Evolutionary conservation across 2,797 vertebrate species (phyloP), one percentile per base, ranked within the genome.

Genomic region (Falco novaeseelandiae): DNA sequence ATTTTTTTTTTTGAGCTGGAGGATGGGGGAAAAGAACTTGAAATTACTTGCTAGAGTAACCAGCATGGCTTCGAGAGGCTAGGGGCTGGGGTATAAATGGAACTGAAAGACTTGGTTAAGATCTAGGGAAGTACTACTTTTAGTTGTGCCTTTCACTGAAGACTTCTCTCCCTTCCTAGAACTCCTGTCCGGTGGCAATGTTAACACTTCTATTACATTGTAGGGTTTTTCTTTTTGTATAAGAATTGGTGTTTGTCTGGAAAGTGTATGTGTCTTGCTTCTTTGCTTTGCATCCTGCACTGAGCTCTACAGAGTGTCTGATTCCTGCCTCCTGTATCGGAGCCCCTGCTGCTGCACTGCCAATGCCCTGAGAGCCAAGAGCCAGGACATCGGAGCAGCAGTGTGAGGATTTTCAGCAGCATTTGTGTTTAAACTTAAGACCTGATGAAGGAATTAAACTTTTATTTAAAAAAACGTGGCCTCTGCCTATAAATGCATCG

Each of bases 401-500:
- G 44, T 21, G 65, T 55, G 66, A 88, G 73, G 48, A 91, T 84
- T 81, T 90, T 34, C 95, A 81, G 94, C 91, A 91, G 80, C 92
- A 32, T 97, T 94, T 95, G 80, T 97, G 96, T 95, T 94, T 89
- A 83, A 97, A 96, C 49, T 91, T 87, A 93, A 93, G 93, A 97
- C 76, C 90, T 87, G 92, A 93, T 96, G 96, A 97, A 97, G 97
- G 94, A 97, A 98, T 97, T 97, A 98, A 98, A 98, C 91, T 97
- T 96, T 97, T 98, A 96, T 97, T 97, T 97, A 96, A 98, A 97
- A 97, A 87, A 8, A 11, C 36, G 15, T 0, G 1, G 78, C 32
- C 36, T 96, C 79, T 90, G 82, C 76, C 48, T 94, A 4, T 83
- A 62, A 95, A 18, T 95, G 62, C 49, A 62, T 89, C 26, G 52